Percentiles rank a stretch among this genome's conserved stretches.
phyloP scores from a whole-genome alignment of 1,140 invertebrate species.

The Eriosoma lanigerum region DNA sequence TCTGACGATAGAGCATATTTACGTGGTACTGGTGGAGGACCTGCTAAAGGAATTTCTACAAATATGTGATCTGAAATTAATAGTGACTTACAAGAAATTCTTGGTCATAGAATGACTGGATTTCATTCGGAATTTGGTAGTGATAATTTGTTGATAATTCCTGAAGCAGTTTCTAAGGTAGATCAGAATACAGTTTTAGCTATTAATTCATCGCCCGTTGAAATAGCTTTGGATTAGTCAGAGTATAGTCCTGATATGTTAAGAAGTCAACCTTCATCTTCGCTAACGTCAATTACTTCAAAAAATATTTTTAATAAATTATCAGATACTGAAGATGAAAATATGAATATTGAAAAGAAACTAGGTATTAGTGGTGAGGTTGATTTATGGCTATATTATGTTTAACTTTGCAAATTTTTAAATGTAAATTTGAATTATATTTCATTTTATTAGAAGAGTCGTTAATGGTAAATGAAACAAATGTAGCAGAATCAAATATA shows the following conservation, averaged over 20 bases:
- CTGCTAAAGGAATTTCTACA: not conserved
- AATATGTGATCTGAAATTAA: not conserved
- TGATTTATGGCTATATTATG: no score
- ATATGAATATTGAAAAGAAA: not conserved
- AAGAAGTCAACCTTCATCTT: not conserved
- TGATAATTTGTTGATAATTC: no score
- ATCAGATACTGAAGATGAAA: not conserved
- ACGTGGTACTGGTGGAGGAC: not conserved
- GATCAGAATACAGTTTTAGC: no score
- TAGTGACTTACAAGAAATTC: not conserved
- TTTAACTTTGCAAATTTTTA: no score
- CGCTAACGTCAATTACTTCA: not conserved
- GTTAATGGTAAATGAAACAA: not conserved
- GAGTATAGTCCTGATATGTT: not conserved
- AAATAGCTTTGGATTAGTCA: constrained; percentile 2
- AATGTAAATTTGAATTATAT: not conserved
- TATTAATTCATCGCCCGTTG: not conserved
- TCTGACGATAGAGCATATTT: not conserved
- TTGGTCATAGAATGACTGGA: not conserved
- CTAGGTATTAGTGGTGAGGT: not conserved
- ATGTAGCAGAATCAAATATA: no score
- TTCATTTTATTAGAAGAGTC: not conserved
- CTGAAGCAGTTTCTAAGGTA: no score
- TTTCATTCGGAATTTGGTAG: not conserved
- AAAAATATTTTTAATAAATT: not conserved